Conservation (phyloP, 2,797 vertebrate species). For the Pangasius larnaudii region DNA sequence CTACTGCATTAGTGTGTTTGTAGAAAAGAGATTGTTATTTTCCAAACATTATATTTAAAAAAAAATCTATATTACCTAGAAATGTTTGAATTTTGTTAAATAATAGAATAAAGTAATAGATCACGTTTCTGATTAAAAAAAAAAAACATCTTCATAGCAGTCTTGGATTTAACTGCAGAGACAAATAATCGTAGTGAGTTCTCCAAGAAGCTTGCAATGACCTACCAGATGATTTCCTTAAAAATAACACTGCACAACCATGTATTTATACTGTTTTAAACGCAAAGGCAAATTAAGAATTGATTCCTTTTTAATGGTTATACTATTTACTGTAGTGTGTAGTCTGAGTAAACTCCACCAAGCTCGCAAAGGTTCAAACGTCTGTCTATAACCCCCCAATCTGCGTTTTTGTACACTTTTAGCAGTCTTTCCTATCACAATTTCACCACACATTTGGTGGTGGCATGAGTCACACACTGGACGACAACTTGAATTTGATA, state of each 20-base stretch:
- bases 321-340: not conserved
- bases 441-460: not conserved
- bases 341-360: conserved; percentile 51
- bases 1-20: not conserved
- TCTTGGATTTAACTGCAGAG: not conserved
- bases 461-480: conserved; percentile 2
- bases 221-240: not conserved
- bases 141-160: not conserved
- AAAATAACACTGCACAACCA: not conserved
- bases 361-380: conserved; percentile 17
- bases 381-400: not conserved
- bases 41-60: not conserved
- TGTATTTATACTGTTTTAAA: not conserved
- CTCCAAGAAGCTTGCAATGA: not conserved
- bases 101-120: not conserved
- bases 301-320: not conserved
- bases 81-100: not conserved
- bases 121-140: not conserved
- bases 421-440: not conserved
- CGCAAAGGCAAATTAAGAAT: not conserved
- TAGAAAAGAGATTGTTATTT: not conserved
- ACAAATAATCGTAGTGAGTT: not conserved
- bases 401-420: not conserved
- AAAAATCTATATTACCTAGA: not conserved
- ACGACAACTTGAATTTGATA: conserved; percentile 24